phyloP scores from a whole-genome alignment of 2,113 vertebrate genomes.

The Petrocephalus zakoni region DNA sequence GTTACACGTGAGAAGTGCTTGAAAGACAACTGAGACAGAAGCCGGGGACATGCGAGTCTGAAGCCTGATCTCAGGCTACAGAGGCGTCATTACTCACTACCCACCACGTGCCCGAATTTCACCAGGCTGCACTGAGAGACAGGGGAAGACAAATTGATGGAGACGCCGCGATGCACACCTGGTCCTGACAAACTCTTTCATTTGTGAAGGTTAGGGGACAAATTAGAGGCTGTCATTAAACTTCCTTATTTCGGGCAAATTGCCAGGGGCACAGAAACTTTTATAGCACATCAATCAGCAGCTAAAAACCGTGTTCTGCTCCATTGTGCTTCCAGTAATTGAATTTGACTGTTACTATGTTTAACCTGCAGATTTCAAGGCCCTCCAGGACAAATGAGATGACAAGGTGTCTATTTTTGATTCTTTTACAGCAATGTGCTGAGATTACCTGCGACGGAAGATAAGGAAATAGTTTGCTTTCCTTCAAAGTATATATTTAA shows the following conservation, averaged over 20 bases:
- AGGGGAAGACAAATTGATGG: not conserved
- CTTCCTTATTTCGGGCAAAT: conserved; percentile 37
- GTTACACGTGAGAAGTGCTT: too few species aligned
- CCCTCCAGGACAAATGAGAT: not conserved
- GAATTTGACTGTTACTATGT: not conserved
- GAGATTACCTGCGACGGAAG: not conserved
- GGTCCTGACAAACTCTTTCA: conserved; percentile 54
- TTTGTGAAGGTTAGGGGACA: conserved; percentile 49
- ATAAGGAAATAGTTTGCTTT: not conserved
- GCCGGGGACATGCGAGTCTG: not conserved
- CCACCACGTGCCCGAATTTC: not conserved
- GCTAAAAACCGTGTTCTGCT: conserved; percentile 1
- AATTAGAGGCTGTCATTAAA: conserved; percentile 52
- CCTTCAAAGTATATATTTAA: not conserved
- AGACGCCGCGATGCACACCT: conserved; percentile 48
- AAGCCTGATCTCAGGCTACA: not conserved
- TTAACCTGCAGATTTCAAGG: not conserved
- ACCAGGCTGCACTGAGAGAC: not conserved
- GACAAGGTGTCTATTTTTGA: not conserved
- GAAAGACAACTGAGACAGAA: too few species aligned
- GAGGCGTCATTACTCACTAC: not conserved
- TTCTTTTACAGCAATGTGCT: not conserved
- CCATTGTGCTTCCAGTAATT: not conserved
- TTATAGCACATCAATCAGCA: conserved; percentile 35
- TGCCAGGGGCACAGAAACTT: conserved; percentile 32